These are phyloP conservation scores for Tetragonisca angustula DNA, from an alignment of 2,888 invertebrate species.

Conservation along the genomic window DNA sequence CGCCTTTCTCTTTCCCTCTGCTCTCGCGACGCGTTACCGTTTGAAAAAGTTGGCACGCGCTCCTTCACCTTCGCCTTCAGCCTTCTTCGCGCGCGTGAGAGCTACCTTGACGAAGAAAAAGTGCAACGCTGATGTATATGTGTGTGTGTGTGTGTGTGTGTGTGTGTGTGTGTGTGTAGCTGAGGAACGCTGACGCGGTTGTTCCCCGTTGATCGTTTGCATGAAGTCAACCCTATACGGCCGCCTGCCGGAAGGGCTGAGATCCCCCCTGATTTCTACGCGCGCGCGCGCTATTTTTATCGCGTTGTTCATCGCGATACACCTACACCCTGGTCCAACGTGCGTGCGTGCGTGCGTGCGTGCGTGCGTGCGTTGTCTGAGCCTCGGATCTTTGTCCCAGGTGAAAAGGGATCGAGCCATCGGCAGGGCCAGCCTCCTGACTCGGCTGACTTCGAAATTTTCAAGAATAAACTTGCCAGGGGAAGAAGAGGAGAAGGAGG, in stretches of 20 bases:
- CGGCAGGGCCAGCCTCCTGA: not conserved
- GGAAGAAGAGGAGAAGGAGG: too few relatives aligned
- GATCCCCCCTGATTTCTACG: conserved; percentile 44
- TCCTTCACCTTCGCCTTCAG: conserved; percentile 42
- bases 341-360: not conserved
- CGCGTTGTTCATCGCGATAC: conserved; percentile 57
- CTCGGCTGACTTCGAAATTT: conserved; percentile 25
- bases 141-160: not conserved
- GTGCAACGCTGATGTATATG: conserved; percentile 53
- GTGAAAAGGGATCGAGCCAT: conserved; percentile 41
- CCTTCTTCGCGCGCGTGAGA: not conserved
- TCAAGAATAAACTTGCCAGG: conserved; percentile 1
- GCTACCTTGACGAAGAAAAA: conserved; percentile 49
- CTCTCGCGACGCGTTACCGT: conserved; percentile 2
- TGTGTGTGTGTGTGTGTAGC: not conserved
- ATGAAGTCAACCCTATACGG: conserved; percentile 55
- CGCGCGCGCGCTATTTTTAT: conserved; percentile 64
- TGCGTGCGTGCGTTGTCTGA: not conserved
- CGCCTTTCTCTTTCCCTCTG: not conserved
- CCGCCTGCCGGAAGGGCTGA: conserved; percentile 44
- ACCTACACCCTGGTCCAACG: conserved; percentile 21
- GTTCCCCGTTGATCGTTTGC: conserved; percentile 63
- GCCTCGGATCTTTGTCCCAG: conserved; percentile 55
- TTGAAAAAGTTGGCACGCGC: conserved; percentile 53
- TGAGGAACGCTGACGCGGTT: conserved; percentile 62